Evolutionary conservation across 2,797 vertebrate genomes (phyloP).

Genomic region (Nannoperca obscura): DNA sequence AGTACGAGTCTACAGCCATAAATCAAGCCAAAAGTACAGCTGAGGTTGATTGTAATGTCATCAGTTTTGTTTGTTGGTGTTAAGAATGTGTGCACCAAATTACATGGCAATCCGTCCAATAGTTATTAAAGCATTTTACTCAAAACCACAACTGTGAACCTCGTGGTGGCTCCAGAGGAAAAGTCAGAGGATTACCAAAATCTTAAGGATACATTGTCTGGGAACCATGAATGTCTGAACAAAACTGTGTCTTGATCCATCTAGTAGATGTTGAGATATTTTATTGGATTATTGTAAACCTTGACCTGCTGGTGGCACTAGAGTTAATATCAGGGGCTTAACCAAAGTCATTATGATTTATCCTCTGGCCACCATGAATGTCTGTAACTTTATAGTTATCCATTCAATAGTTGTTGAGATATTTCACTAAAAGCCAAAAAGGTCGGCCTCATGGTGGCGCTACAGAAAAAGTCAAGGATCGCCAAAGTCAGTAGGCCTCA

Average conservation of each 20-base stretch:
- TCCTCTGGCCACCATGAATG: neutral
- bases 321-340: neutral
- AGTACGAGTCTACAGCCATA: neutral
- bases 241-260: neutral
- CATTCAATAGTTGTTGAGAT: neutral
- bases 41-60: too few species aligned
- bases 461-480: neutral
- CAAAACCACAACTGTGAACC: neutral
- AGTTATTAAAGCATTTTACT: neutral
- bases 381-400: neutral
- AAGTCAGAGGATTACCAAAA: neutral
- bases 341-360: neutral
- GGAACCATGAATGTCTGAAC: neutral
- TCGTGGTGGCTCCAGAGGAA: neutral
- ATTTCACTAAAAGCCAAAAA: too few species aligned
- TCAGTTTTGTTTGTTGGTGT: neutral
- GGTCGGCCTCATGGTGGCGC: neutral
- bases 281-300: neutral
- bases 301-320: neutral
- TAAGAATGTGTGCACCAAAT: neutral
- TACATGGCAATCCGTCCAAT: neutral
- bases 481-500: neutral
- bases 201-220: neutral
- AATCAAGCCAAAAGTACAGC: too few species aligned
- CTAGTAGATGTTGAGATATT: neutral